Conservation (phyloP, 2,797 vertebrate species). For the Steatocranus sp. region DNA sequence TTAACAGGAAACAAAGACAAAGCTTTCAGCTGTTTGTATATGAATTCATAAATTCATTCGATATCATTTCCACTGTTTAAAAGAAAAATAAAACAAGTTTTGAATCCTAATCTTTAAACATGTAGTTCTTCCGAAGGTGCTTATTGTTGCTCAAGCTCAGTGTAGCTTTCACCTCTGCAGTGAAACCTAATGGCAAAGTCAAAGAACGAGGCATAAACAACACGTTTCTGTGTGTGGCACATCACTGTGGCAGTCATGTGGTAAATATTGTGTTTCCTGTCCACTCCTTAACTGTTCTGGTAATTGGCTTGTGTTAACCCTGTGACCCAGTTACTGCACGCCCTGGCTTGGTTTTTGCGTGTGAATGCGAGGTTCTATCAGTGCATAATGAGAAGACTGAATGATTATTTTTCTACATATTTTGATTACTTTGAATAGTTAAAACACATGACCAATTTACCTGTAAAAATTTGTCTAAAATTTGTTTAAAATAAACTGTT, state of each 20-base stretch:
- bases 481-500: background rate
- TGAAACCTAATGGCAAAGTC: background rate
- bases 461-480: background rate
- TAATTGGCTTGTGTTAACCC: slow-evolving; percentile 83
- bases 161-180: background rate
- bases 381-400: background rate
- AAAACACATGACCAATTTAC: background rate
- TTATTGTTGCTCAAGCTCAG: background rate
- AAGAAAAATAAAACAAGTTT: background rate
- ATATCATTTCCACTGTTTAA: background rate
- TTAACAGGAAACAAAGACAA: background rate
- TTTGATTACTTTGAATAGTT: background rate
- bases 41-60: background rate
- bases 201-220: background rate
- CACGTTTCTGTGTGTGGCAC: slow-evolving; percentile 55
- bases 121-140: accelerated
- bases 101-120: background rate
- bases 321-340: slow-evolving; percentile 70
- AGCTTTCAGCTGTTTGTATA: background rate
- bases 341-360: background rate
- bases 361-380: background rate
- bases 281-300: slow-evolving; percentile 80
- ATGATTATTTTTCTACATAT: background rate
- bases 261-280: slow-evolving; percentile 81
- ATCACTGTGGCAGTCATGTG: slow-evolving; percentile 73